Evolutionary conservation across 2,888 invertebrate genomes (phyloP), one percentile per base, ranked within the genome.

Genomic region (Quadriops clusia): DNA sequence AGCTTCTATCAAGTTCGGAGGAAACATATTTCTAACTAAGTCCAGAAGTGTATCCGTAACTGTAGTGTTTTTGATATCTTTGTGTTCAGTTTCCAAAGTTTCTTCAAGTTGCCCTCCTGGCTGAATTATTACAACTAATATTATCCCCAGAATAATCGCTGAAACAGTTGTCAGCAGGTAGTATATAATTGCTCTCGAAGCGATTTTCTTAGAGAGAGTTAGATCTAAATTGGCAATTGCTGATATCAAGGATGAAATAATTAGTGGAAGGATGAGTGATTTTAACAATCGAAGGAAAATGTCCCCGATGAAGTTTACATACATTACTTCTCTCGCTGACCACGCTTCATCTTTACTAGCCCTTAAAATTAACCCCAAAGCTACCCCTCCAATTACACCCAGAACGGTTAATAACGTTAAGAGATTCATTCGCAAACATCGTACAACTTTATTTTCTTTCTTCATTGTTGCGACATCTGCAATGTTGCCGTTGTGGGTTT

Each of bases 211-310:
- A 9, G 77, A 77, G 17, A 80, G 59, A 21, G 65, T 67, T 13
- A 77, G 64, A 56, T 81, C 79, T 43, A 81, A 61, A 24, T 70
- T 70, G 8, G 78, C 77, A 38, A 80, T 70, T 10, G 80, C 79
- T 3, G 77, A 70, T 25, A 81, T 66, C 37, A 80, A 64, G 8
- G 73, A 74, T 2, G 73, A 65, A n/a, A 74, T 62, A 36, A 82
- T 74, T 37, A 83, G 65, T 2, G 83, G 83, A 27, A 83, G 58
- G 44, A 83, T 81, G 34, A 83, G 63, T 36, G 73, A 70, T 55
- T 80, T 79, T 30, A 83, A 63, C 74, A 81, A 79, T 38, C 76
- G 63, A 41, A 83, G 66, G 46, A 82, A 77, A 26, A 83, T 56
- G 49, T 81, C 78, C 14, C 80, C 80, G 2, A 72, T 60, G 51